Base-by-base conservation (phyloP, 2,797 vertebrate genomes). In the Melanotaenia boesemani region DNA sequence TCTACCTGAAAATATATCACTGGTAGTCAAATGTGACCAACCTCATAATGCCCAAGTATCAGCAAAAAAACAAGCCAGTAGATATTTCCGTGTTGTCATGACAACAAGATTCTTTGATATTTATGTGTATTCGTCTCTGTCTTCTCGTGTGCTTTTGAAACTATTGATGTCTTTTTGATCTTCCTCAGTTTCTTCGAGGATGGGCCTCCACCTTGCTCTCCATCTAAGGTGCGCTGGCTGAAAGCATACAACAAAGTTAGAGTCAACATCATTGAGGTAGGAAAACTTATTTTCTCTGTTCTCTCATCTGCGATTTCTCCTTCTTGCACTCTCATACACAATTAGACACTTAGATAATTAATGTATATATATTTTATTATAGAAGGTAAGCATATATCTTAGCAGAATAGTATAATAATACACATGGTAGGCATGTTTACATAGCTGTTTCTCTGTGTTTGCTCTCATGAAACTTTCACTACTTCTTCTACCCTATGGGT, bases 191-290 rank as follows among this genome's bases (percentile, higher is more conserved):
- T 94, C 76, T 81, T 80, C 41, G 94, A 95, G 54, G 88, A 86
- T 5, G 94, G 91, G 9, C 91, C 93, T 37, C 96, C 92, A 4
- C 95, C 92, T 0, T 96, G 97, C 81, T 94, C 97, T 59, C 96
- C 96, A 1, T 96, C 97, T 57, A 96, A 89, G 86, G 95, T 96
- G 6, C 95, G 87, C 22, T 99, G 98, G 98, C 94, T 99, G 72
- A 96, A 96, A 91, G 97, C 96, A 57, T 97, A 98, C 88, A 97
- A 92, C 92, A 97, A 95, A 95, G 96, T 99, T 56, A 94, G 95
- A 82, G 90, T 95, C 54, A 95, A 90, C 77, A 94, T 98, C n/a
- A 96, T 95, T 1, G 94, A 98, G 97, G 98, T 99, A 97, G 86
- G 95, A 82, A 34, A 30, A n/a, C 36, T 34, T 28, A 2, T 61